Conservation (phyloP, 1,140 invertebrate genomes). For the Proales similis region DNA sequence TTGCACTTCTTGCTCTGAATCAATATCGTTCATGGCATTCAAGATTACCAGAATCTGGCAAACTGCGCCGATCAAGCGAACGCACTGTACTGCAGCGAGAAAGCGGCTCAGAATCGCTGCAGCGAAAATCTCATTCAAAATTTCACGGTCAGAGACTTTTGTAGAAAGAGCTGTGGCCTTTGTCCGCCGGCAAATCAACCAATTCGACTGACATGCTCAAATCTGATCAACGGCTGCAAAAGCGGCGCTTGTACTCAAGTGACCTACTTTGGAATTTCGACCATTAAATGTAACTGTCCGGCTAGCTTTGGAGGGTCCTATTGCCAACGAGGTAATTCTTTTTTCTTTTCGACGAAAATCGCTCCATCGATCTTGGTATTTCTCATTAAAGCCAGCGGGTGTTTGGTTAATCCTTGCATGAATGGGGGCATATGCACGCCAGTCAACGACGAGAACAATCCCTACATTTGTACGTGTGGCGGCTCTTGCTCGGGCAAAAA, state of each 20-base stretch:
- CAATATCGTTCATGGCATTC: too few species aligned
- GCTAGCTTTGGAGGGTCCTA: conserved; percentile 13
- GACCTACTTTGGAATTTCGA: not conserved
- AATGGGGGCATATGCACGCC: conserved; percentile 14
- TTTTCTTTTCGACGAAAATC: too few species aligned
- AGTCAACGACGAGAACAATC: conserved; percentile 6
- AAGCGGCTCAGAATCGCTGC: conserved; percentile 10
- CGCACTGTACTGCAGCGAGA: conserved; percentile 9
- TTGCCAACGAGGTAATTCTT: conserved; percentile 30
- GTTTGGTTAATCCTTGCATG: conserved; percentile 26
- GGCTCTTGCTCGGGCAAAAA: not conserved
- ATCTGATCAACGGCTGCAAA: conserved; percentile 3
- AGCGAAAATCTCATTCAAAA: not conserved
- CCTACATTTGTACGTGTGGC: not conserved
- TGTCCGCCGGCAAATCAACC: not conserved
- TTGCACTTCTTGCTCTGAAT: too few species aligned
- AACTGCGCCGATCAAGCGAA: conserved; percentile 14
- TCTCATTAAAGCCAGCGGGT: too few species aligned
- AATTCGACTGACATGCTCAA: not conserved
- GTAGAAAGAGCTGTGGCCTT: conserved; percentile 7
- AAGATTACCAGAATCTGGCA: too few species aligned
- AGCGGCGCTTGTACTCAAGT: conserved; percentile 2
- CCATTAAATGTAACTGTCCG: conserved; percentile 24
- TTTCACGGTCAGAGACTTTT: conserved; percentile 8
- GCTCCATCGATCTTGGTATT: too few species aligned